Percentiles rank a stretch among this genome's conserved stretches.
These are phyloP conservation scores for Calameuta idolon DNA, from an alignment of 2,888 invertebrate genomes.

Conservation along the genomic window DNA sequence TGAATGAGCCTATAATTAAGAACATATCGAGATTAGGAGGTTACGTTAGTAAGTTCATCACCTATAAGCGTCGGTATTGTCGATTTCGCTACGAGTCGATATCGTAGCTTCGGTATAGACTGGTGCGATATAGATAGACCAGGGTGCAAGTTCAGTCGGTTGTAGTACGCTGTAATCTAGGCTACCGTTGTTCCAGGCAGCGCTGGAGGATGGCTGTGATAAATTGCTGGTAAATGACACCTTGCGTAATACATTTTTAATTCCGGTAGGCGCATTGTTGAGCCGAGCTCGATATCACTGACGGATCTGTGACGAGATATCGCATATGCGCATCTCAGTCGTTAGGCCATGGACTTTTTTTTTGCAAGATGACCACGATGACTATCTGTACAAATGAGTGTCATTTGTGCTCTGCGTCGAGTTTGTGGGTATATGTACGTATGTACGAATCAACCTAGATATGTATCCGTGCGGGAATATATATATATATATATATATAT, in stretches of 20 bases:
- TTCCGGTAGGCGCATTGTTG: slow-evolving; percentile 41
- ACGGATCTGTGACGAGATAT: slow-evolving; percentile 62
- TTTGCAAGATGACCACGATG: slow-evolving; percentile 47
- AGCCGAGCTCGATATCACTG: slow-evolving; percentile 55
- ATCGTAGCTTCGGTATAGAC: neutral
- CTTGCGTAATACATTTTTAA: slow-evolving; percentile 63
- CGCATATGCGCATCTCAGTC: slow-evolving; percentile 61
- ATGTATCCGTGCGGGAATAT: neutral
- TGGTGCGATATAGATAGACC: too few relatives aligned
- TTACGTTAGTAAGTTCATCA: neutral
- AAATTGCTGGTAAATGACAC: slow-evolving; percentile 39
- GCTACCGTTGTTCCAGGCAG: neutral
- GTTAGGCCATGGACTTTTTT: slow-evolving; percentile 49
- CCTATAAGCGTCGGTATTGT: neutral
- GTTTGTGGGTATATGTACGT: neutral
- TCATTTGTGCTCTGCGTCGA: slow-evolving; percentile 47
- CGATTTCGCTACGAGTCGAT: neutral
- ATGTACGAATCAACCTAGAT: neutral
- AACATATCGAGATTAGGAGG: neutral
- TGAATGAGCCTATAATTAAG: neutral
- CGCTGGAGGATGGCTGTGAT: neutral
- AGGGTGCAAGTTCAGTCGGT: neutral
- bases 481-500: neutral
- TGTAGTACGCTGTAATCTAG: neutral
- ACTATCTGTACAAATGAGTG: slow-evolving; percentile 61